Base-by-base conservation (phyloP, 2,888 invertebrate genomes). In the Thyatira batis region DNA sequence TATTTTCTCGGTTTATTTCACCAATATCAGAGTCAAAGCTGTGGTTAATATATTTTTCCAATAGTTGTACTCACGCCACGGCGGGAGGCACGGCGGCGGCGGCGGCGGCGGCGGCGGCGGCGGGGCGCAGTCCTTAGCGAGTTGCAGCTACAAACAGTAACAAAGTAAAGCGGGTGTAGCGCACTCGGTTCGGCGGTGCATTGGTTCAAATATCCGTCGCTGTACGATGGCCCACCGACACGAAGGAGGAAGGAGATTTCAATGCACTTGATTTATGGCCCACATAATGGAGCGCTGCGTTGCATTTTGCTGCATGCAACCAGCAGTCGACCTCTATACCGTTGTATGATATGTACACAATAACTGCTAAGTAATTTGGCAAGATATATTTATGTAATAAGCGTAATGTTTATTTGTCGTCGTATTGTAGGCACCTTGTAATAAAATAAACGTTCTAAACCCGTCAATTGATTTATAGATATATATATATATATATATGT, bases 241-340 rank as follows among this genome's bases (percentile, higher is more conserved):
- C 87, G 87, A 87, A 87, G 80, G 84, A 86, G 87, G 89, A 88
- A 89, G 87, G 83, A 87, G 88, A 85, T 88, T 89, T 88, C 87
- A 88, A 85, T 88, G 89, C 88, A 79, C 79, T 82, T 89, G 89
- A 90, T 90, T 89, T 90, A 90, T 85, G 80, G 69, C 67, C 80
- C 76, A 80, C 82, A 83, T 88, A 87, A 88, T 88, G 84, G 84
- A 82, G 84, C 81, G 72, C 79, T 78, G 78, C 81, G 82, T 82
- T 84, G 83, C 86, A 83, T 82, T 85, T 79, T 78, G 78, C 81
- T 80, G 81, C 87, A 86, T 89, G 87, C 87, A 84, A 85, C 83
- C 78, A 54, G 65, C 71, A 74, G 75, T 69, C 76, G 68, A 65
- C 72, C 70, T 65, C 65, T 61, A 71, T 64, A 67, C 65, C 73